phyloP scores from a whole-genome alignment of 2,888 invertebrate species.

The Apodemia zela region DNA sequence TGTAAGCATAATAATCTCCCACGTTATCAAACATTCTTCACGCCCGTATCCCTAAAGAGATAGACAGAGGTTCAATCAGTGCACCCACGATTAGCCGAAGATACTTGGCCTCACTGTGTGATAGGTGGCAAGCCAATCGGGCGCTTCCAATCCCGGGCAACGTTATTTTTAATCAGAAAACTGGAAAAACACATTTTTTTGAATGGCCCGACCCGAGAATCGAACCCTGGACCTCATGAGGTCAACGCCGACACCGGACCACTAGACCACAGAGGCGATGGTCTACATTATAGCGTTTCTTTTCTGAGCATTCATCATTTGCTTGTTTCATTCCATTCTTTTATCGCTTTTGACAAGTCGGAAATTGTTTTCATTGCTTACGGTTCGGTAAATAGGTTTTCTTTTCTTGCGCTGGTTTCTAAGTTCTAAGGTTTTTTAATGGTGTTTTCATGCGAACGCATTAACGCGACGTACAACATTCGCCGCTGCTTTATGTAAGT shows the following conservation, averaged over 20 bases:
- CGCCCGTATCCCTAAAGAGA: too few species aligned
- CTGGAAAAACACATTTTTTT: too few species aligned
- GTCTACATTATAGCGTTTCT: constrained; percentile 19
- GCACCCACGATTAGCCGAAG: too few species aligned
- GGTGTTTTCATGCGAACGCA: constrained; percentile 72
- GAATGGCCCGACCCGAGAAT: too few species aligned
- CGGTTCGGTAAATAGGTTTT: constrained; percentile 52
- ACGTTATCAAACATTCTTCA: background rate
- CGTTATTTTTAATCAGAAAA: too few species aligned
- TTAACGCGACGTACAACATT: constrained; percentile 59
- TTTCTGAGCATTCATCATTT: constrained; percentile 33
- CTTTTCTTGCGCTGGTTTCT: constrained; percentile 58
- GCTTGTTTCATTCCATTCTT: constrained; percentile 38
- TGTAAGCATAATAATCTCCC: constrained; percentile 1
- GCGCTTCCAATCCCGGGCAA: too few species aligned
- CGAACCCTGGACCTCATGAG: too few species aligned
- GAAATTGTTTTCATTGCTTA: constrained; percentile 52
- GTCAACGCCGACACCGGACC: too few species aligned
- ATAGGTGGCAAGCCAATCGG: too few species aligned
- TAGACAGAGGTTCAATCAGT: too few species aligned
- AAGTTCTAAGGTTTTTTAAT: constrained; percentile 70
- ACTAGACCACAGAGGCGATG: too few species aligned
- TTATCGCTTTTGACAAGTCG: constrained; percentile 40
- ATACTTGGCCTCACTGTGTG: too few species aligned
- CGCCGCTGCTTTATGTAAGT: constrained; percentile 76